Base-by-base conservation (phyloP, 2,888 invertebrate species). In the Mycalesis mineus region DNA sequence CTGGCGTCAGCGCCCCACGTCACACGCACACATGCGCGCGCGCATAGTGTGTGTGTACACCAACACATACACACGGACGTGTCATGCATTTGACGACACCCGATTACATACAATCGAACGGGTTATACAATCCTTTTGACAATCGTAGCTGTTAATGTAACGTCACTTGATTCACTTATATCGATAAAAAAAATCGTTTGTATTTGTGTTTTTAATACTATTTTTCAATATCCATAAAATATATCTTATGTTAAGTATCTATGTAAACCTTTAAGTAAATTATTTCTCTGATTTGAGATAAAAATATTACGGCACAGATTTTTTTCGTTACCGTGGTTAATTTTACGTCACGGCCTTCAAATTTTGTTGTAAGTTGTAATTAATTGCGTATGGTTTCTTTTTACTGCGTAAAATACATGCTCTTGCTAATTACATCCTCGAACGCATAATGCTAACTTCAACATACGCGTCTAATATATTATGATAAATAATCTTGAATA, bases 51-150 rank as follows among this genome's bases (percentile, higher is more conserved):
- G 62, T 53, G 57, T 57, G 59, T 65, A 57, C 55, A 53, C 45
- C 29, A 60, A 55, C 39, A 56, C 47, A 53, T 51, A 62, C 57
- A 55, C 51, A 33, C 59, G 68, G 73, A 73, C 74, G 77, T 78
- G 74, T 74, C 74, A 72, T 70, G 73, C 74, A 77, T 72, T 50
- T 78, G 79, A 82, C 79, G 80, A 81, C 77, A 78, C 75, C 72
- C 73, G 76, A 82, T 80, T 79, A 80, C 78, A 81, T 47, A 80
- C 79, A 82, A 79, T 78, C 73, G 74, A 75, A 78, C 71, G 67
- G 69, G 77, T 84, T 83, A 84, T 82, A 82, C 81, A 84, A 84
- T 75, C 62, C 52, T 58, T 73, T 72, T 74, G 74, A 75, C 75
- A 74, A 71, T 69, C 67, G 69, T 58, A 66, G 60, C 59, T 57